phyloP scores from a whole-genome alignment of 2,888 invertebrate genomes.

The Tryphoninae sp. region DNA sequence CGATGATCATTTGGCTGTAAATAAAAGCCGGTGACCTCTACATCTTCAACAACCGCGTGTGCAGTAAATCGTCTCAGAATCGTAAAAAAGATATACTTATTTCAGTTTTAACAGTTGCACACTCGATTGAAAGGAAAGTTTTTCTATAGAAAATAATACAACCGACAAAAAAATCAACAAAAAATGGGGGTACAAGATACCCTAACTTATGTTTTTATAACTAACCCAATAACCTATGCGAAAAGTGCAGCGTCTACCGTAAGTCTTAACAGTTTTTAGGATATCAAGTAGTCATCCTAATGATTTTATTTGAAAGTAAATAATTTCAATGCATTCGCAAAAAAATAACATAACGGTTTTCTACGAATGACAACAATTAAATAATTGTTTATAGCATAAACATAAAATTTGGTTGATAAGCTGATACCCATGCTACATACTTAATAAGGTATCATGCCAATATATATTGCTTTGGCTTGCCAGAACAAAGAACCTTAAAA shows the following conservation, averaged over 20 bases:
- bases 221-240: slow-evolving; percentile 71
- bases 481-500: background rate
- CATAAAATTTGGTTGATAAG: background rate
- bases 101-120: background rate
- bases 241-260: slow-evolving; percentile 70
- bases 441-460: background rate
- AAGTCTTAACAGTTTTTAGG: slow-evolving; percentile 58
- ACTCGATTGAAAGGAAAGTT: background rate
- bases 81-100: background rate
- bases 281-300: background rate
- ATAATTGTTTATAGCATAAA: background rate
- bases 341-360: background rate
- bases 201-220: slow-evolving; percentile 71
- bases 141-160: background rate
- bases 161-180: background rate
- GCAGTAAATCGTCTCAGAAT: background rate
- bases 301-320: background rate
- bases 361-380: too few species aligned
- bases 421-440: background rate
- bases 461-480: background rate
- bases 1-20: background rate
- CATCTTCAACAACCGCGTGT: background rate
- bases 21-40: slow-evolving; percentile 8
- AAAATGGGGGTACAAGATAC: slow-evolving; percentile 72
- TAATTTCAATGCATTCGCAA: background rate